Evolutionary conservation across 2,888 invertebrate species (phyloP).

Genomic region (Melanostoma scalare): DNA sequence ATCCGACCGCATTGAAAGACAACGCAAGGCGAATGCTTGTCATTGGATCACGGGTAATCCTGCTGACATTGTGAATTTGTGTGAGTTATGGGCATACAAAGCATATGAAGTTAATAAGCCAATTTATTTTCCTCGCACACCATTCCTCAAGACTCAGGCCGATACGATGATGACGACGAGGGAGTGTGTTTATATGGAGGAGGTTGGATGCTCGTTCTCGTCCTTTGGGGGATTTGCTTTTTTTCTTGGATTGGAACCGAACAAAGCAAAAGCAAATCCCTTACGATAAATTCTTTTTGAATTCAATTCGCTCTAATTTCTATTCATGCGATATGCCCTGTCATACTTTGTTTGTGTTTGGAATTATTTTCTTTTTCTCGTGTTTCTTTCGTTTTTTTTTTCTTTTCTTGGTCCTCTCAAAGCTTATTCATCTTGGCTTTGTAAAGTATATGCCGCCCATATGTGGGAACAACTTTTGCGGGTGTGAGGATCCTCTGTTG

Average conservation of each 20-base stretch:
- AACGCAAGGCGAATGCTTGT: slow-evolving; percentile 15
- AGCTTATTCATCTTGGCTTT: slow-evolving; percentile 61
- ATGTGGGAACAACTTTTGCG: slow-evolving; percentile 11
- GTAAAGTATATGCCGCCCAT: slow-evolving; percentile 14
- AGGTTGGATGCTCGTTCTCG: slow-evolving; percentile 17
- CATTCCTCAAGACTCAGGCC: not conserved
- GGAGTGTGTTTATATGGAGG: not conserved
- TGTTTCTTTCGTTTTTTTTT: slow-evolving; percentile 10
- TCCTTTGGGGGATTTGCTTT: slow-evolving; percentile 39
- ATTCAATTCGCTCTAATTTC: slow-evolving; percentile 73
- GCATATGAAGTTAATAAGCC: slow-evolving; percentile 72
- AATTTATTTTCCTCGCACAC: slow-evolving; percentile 68
- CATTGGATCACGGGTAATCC: slow-evolving; percentile 66
- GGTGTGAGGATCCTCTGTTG: slow-evolving; percentile 31
- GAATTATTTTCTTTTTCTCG: slow-evolving; percentile 42
- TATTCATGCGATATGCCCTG: slow-evolving; percentile 69
- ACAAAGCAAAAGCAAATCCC: slow-evolving; percentile 54
- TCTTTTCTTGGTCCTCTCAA: slow-evolving; percentile 38
- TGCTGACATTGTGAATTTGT: slow-evolving; percentile 69
- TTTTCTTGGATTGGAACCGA: slow-evolving; percentile 2
- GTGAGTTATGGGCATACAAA: slow-evolving; percentile 64
- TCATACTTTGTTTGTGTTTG: slow-evolving; percentile 62
- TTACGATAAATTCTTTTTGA: slow-evolving; percentile 70
- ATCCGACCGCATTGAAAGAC: not conserved
- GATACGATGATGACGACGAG: slow-evolving; percentile 8